Percentiles rank a stretch among this genome's conserved stretches.
Evolutionary conservation across 2,888 invertebrate species (phyloP).

Genomic region (Thymelicus sylvestris): DNA sequence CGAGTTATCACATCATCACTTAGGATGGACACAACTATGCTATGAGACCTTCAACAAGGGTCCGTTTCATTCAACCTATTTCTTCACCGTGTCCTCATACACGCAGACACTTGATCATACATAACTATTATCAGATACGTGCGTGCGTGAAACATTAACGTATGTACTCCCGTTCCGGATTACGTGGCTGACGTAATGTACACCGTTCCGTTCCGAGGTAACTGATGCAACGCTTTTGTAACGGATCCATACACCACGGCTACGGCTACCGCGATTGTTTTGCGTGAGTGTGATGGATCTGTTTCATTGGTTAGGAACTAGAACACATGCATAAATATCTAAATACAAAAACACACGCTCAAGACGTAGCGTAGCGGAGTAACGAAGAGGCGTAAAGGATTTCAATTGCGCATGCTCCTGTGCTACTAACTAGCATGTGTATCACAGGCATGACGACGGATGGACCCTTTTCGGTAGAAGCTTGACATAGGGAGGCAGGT

Average conservation of each 20-base stretch:
- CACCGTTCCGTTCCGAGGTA: conserved; percentile 26
- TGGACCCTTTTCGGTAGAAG: no score
- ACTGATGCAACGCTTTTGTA: conserved; percentile 34
- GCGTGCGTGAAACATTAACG: conserved; percentile 30
- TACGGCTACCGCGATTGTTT: not conserved
- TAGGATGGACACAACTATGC: no score
- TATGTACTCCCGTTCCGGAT: conserved; percentile 37
- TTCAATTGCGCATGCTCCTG: no score
- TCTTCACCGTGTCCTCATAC: not conserved
- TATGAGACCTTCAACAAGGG: no score
- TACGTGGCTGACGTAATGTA: conserved; percentile 29
- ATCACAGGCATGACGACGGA: no score
- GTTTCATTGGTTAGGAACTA: not conserved
- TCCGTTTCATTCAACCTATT: not conserved
- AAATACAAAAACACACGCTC: no score
- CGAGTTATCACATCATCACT: no score
- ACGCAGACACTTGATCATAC: conserved; percentile 9
- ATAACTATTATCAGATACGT: conserved; percentile 23
- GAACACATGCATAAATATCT: no score
- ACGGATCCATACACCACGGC: not conserved
- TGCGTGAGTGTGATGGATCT: not conserved
- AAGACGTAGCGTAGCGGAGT: no score
- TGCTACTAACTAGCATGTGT: no score
- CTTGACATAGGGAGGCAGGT: no score
- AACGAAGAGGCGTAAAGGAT: no score